Evolutionary conservation across 1,140 invertebrate genomes (phyloP).

Genomic region (Caenorhabditis brenneri): DNA sequence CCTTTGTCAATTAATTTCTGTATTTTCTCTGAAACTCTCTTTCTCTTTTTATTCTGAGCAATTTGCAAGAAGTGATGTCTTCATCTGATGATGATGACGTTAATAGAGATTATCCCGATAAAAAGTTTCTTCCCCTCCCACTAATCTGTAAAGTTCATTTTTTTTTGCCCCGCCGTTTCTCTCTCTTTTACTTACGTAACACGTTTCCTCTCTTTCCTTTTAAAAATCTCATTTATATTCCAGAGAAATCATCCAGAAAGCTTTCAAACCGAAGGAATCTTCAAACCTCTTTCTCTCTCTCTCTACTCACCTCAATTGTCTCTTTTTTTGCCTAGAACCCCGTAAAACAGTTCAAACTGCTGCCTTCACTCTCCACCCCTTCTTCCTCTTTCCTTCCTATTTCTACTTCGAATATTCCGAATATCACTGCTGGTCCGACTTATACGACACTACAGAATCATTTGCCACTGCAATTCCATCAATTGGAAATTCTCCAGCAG

Average conservation of each 20-base stretch:
- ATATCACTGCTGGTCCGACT: neutral
- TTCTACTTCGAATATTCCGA: neutral
- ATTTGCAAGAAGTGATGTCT: too few species aligned
- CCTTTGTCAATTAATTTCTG: neutral
- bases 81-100: conserved; percentile 4
- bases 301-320: neutral
- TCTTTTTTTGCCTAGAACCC: too few species aligned
- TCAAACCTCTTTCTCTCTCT: neutral
- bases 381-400: neutral
- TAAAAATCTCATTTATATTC: neutral
- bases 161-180: neutral
- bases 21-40: neutral
- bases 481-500: neutral
- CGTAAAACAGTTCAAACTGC: conserved; percentile 24
- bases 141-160: conserved; percentile 18
- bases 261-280: conserved; percentile 7
- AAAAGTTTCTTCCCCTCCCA: neutral
- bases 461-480: neutral
- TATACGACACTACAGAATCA: neutral
- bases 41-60: too few species aligned
- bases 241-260: neutral
- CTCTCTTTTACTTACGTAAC: neutral
- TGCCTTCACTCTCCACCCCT: neutral
- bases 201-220: neutral
- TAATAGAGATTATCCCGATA: neutral